phyloP scores from a whole-genome alignment of 2,797 vertebrate species.

The Knipowitschia caucasica region DNA sequence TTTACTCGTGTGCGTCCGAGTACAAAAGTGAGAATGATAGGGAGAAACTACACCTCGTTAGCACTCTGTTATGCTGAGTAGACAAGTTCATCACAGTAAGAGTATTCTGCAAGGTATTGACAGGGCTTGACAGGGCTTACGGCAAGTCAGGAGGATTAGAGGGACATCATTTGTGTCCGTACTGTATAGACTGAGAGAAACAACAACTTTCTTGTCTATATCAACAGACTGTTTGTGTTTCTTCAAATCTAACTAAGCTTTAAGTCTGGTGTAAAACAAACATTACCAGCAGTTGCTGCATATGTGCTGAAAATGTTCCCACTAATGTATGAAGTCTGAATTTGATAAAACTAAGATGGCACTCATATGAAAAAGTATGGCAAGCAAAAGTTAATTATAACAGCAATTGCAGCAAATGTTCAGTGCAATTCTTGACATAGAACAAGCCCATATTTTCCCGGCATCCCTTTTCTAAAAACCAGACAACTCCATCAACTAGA shows the following conservation, averaged over 20 bases:
- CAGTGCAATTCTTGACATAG: slow-evolving; percentile 33
- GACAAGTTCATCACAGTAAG: slow-evolving; percentile 54
- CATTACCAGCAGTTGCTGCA: background rate
- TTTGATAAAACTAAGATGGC: slow-evolving; percentile 20
- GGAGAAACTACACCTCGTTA: slow-evolving; percentile 68
- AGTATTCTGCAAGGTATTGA: slow-evolving; percentile 41
- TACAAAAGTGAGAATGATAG: slow-evolving; percentile 58
- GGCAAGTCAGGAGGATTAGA: slow-evolving; percentile 49
- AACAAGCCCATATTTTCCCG: slow-evolving; percentile 23
- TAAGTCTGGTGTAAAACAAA: slow-evolving; percentile 13
- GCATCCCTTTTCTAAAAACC: slow-evolving; percentile 35
- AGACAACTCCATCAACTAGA: slow-evolving; percentile 45
- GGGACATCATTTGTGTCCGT: slow-evolving; percentile 38
- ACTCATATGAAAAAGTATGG: slow-evolving; percentile 22
- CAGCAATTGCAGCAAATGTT: slow-evolving; percentile 28
- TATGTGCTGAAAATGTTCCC: slow-evolving; percentile 20
- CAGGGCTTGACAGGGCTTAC: too few species aligned
- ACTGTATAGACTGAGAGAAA: slow-evolving; percentile 22
- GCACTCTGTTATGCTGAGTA: slow-evolving; percentile 64
- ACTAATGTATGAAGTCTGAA: slow-evolving; percentile 27
- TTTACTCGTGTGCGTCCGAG: slow-evolving; percentile 62
- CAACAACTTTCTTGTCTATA: slow-evolving; percentile 40
- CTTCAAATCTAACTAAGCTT: slow-evolving; percentile 9
- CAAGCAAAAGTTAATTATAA: slow-evolving; percentile 33
- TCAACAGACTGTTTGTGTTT: slow-evolving; percentile 21